phyloP scores from a whole-genome alignment of 2,888 invertebrate genomes.

The Acleris sparsana region DNA sequence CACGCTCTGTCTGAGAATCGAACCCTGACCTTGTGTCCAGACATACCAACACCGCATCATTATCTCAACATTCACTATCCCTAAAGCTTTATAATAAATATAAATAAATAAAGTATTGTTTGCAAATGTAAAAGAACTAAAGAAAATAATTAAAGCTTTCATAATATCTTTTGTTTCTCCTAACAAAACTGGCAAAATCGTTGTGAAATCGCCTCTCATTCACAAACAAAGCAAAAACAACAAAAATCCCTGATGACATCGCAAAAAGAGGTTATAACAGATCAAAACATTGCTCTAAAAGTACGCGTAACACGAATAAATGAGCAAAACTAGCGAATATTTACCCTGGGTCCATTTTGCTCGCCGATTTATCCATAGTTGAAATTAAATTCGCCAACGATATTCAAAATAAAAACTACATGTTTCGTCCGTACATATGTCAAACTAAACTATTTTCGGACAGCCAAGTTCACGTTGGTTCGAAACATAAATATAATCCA shows the following conservation, averaged over 20 bases:
- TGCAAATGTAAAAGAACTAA: too few species aligned
- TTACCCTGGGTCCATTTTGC: slow-evolving; percentile 77
- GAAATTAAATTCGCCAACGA: slow-evolving; percentile 67
- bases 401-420: slow-evolving; percentile 80
- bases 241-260: slow-evolving; percentile 45
- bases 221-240: slow-evolving; percentile 39
- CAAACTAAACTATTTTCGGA: slow-evolving; percentile 81
- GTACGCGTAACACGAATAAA: slow-evolving; percentile 48
- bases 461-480: slow-evolving; percentile 77
- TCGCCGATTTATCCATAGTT: slow-evolving; percentile 62
- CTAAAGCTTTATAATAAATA: too few species aligned
- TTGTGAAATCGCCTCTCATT: slow-evolving; percentile 9
- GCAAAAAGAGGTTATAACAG: slow-evolving; percentile 66
- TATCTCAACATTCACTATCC: not conserved
- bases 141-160: too few species aligned
- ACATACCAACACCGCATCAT: slow-evolving; percentile 11
- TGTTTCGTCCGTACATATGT: slow-evolving; percentile 78
- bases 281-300: slow-evolving; percentile 65
- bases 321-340: slow-evolving; percentile 55
- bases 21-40: slow-evolving; percentile 34
- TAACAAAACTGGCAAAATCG: not conserved
- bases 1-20: slow-evolving; percentile 30
- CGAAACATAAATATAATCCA: slow-evolving; percentile 62
- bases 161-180: too few species aligned
- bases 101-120: too few species aligned